phyloP scores from a whole-genome alignment of 2,888 invertebrate species.

The Gisinianus flammeolus region DNA sequence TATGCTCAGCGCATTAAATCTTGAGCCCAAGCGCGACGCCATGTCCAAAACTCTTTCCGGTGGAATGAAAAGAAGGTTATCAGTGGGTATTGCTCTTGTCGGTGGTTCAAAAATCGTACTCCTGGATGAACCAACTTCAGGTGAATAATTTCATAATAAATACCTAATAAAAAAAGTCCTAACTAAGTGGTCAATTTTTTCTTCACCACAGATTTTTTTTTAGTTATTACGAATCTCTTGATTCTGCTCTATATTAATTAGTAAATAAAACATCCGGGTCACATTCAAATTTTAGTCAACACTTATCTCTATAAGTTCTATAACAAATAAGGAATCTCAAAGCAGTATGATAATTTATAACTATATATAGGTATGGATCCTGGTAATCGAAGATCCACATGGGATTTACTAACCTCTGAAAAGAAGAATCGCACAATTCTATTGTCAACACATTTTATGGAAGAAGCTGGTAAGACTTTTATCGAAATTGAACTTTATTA shows the following conservation, averaged over 20 bases:
- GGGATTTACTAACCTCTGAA: conserved; percentile 62
- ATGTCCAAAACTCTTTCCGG: conserved; percentile 77
- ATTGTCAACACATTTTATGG: conserved; percentile 71
- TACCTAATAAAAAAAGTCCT: no score
- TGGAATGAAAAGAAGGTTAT: conserved; percentile 89
- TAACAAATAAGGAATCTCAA: no score
- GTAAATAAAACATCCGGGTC: no score
- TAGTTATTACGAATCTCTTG: no score
- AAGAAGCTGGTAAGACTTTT: conserved; percentile 49
- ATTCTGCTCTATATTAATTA: no score
- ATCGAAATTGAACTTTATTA: no score
- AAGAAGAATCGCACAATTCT: conserved; percentile 79
- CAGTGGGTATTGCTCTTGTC: conserved; percentile 83
- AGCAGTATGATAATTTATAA: background rate
- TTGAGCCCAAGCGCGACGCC: conserved; percentile 70
- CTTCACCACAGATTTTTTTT: background rate
- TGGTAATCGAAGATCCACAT: conserved; percentile 64
- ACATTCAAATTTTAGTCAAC: no score
- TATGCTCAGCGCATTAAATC: conserved; percentile 69
- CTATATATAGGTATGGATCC: conserved; percentile 60
- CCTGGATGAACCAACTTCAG: background rate
- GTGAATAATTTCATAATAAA: no score
- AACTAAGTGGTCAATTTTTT: no score
- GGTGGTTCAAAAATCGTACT: conserved; percentile 65
- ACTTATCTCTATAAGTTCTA: no score